Conservation (phyloP, 2,113 vertebrate species). For the Tenrec ecaudatus region DNA sequence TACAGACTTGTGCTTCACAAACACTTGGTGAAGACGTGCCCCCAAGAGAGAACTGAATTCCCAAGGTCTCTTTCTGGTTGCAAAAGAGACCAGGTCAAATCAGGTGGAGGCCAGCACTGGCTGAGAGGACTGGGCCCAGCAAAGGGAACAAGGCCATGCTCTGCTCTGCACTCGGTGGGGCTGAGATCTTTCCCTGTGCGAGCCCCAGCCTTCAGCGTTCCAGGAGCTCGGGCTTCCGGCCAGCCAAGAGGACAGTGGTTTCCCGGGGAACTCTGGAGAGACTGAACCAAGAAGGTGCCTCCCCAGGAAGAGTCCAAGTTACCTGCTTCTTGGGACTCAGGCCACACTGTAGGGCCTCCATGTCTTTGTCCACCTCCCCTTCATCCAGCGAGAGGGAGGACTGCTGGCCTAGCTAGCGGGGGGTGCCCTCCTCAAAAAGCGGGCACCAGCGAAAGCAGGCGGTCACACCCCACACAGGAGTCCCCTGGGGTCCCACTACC, state of each 20-base stretch:
- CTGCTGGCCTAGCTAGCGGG: not conserved
- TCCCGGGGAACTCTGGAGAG: slow-evolving; percentile 36
- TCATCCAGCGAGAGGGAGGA: slow-evolving; percentile 1
- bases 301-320: slow-evolving; percentile 22
- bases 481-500: slow-evolving; percentile 84
- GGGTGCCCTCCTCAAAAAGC: not conserved
- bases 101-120: slow-evolving; percentile 25
- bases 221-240: not conserved
- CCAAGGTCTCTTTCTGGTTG: slow-evolving; percentile 57
- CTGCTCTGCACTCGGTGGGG: slow-evolving; percentile 26
- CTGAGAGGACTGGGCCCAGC: slow-evolving; percentile 7
- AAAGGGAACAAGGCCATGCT: not conserved
- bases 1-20: slow-evolving; percentile 67
- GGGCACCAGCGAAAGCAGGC: not conserved
- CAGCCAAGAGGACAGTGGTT: not conserved
- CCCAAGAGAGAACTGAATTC: slow-evolving; percentile 73
- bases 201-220: not conserved
- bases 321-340: slow-evolving; percentile 45
- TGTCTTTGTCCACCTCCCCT: not conserved
- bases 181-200: not conserved
- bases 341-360: slow-evolving; percentile 22
- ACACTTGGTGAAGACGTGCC: slow-evolving; percentile 28
- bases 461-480: not conserved
- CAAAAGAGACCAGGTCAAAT: slow-evolving; percentile 68
- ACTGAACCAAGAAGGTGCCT: slow-evolving; percentile 31